phyloP scores from a whole-genome alignment of 1,140 invertebrate species.

The Drosophila equinoxialis region DNA sequence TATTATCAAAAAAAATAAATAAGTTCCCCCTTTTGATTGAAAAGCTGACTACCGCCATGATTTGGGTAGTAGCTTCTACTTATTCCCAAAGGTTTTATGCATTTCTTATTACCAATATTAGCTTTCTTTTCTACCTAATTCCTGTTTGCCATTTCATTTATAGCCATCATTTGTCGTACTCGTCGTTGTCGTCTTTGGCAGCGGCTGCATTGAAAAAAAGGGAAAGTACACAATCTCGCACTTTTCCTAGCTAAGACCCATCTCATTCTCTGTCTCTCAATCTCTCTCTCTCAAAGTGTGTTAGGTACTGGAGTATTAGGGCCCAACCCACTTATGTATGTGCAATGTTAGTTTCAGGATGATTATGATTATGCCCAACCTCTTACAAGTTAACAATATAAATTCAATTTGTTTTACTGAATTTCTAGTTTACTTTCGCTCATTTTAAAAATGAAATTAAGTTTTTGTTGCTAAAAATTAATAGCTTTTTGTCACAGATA shows the following conservation, averaged over 20 bases:
- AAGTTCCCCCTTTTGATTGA: not conserved
- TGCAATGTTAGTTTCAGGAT: slow-evolving; percentile 52
- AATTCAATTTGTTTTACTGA: slow-evolving; percentile 36
- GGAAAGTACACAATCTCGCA: slow-evolving; percentile 69
- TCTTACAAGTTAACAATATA: slow-evolving; percentile 47
- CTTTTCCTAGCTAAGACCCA: slow-evolving; percentile 56
- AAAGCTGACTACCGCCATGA: not conserved
- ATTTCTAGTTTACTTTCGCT: slow-evolving; percentile 57
- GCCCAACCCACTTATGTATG: slow-evolving; percentile 27
- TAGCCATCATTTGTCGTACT: slow-evolving; percentile 32
- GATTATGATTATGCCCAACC: slow-evolving; percentile 15
- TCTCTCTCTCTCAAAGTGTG: slow-evolving; percentile 35
- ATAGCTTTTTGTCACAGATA: slow-evolving; percentile 71
- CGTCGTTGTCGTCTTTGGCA: slow-evolving; percentile 34
- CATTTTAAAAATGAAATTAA: slow-evolving; percentile 52
- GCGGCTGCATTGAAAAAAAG: slow-evolving; percentile 57
- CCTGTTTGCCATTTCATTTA: slow-evolving; percentile 12
- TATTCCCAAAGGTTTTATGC: slow-evolving; percentile 16
- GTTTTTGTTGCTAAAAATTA: slow-evolving; percentile 69
- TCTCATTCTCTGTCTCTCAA: slow-evolving; percentile 1
- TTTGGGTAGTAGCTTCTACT: slow-evolving; percentile 20
- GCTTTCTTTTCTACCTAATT: slow-evolving; percentile 21
- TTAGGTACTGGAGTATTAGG: not conserved
- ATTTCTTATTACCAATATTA: slow-evolving; percentile 15
- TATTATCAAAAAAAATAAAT: too few species aligned